A percentile compares a stretch with the other conserved stretches of the same genome.
phyloP scores from a whole-genome alignment of 2,888 invertebrate genomes.

The Taphrorychus bicolor region DNA sequence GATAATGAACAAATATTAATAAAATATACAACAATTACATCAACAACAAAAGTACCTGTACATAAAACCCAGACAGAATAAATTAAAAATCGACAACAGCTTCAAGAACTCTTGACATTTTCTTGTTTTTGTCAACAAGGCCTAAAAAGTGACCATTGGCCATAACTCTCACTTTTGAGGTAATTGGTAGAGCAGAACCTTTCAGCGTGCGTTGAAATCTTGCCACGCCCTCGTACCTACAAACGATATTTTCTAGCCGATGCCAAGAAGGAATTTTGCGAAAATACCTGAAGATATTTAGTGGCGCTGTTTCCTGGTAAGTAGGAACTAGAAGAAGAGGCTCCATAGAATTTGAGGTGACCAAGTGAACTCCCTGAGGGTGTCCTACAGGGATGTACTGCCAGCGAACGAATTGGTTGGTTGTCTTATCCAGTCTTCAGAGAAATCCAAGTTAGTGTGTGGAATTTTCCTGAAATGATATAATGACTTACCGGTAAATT shows the following conservation, averaged over 20 bases:
- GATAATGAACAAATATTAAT: no score
- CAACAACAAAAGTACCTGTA: no score
- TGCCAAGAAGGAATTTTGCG: neutral
- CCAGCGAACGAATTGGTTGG: conserved; percentile 17
- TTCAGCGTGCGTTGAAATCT: conserved; percentile 24
- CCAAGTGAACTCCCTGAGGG: conserved; percentile 24
- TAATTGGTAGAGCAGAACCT: conserved; percentile 25
- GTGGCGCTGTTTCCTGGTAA: conserved; percentile 16
- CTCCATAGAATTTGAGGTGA: conserved; percentile 21
- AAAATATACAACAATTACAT: no score
- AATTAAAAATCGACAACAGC: no score
- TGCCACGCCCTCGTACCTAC: conserved; percentile 33
- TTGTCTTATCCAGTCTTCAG: conserved; percentile 10
- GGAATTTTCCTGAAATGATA: no score
- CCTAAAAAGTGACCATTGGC: conserved; percentile 20
- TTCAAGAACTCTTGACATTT: conserved; percentile 10
- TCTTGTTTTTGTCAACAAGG: conserved; percentile 2
- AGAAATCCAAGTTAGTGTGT: neutral
- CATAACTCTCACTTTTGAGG: conserved; percentile 10
- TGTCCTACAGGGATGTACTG: conserved; percentile 31
- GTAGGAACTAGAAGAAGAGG: conserved; percentile 26
- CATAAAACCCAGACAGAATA: no score
- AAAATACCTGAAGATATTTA: conserved; percentile 25
- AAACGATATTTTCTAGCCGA: neutral
- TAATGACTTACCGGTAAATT: conserved; percentile 49